Base-by-base conservation (phyloP, 2,113 vertebrate species). In the Sander vitreus region DNA sequence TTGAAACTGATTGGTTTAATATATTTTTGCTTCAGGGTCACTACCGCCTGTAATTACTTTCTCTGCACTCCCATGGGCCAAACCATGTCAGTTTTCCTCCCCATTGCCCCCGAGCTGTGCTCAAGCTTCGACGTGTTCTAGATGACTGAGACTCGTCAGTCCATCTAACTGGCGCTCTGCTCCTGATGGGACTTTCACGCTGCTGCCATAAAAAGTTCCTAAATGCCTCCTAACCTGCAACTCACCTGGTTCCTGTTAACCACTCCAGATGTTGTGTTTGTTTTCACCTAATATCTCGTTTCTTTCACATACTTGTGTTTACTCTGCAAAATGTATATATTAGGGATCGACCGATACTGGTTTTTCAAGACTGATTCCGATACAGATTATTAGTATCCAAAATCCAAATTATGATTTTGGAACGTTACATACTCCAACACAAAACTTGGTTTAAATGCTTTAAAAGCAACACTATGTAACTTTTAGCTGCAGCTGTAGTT, bases 231-330 rank as follows among this genome's bases (percentile, higher is more conserved):
- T 80, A 80, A 89, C 91, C 89, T 88, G 83, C 73, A 64, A 25
- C 82, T 27, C 90, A 91, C 91, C 93, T 92, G 93, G 78, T 92
- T 90, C 76, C 62, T n/a, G 77, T 92, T 72, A 74, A 76, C 78
- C 64, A 50, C 73, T 75, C 62, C 21, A 85, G 36, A 58, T 2
- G 59, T 47, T 0, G 3, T 45, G 23, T 58, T 15, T 30, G 4
- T 45, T 64, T 74, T 70, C 39, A 43, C 39, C 10, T 43, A 3
- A 43, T 43, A 43, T 43, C 39, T 43, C 2, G 0, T 43, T 43
- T 43, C 7, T 43, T 43, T 9, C 39, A 43, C 9, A 43, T 43
- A 11, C 39, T 43, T 43, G 10, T 43, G 39, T 39, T 39, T 39
- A 39, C 9, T 39, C 36, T 39, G 36, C 6, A 39, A 39, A 39